Conservation (phyloP, 2,113 vertebrate species). For the Chaetura pelagica region DNA sequence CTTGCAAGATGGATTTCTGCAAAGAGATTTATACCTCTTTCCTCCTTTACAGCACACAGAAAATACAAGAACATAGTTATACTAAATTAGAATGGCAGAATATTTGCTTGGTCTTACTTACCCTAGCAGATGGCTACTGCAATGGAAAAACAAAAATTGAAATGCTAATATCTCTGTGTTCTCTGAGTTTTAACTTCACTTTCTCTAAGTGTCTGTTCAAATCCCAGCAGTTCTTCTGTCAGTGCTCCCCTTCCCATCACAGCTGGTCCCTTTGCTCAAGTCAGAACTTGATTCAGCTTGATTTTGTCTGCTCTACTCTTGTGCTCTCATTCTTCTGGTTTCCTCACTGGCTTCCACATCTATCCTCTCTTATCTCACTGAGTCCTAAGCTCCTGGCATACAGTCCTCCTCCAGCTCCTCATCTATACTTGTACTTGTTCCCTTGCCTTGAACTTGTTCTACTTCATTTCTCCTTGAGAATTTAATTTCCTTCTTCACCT, state of each 20-base stretch:
- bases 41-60: not conserved
- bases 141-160: not conserved
- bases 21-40: not conserved
- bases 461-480: not conserved
- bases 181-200: not conserved
- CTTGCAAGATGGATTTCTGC: not conserved
- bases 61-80: not conserved
- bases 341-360: not conserved
- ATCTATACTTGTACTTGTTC: not conserved
- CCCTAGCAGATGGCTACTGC: not conserved
- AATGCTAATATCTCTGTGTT: slow-evolving; percentile 1
- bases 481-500: not conserved
- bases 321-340: not conserved
- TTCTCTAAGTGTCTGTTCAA: not conserved
- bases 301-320: not conserved
- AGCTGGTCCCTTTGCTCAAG: not conserved
- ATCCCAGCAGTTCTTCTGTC: not conserved
- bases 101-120: slow-evolving; percentile 3
- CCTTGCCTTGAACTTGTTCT: not conserved
- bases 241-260: not conserved
- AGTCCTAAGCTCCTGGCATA: not conserved
- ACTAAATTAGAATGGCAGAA: not conserved
- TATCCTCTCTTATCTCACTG: not conserved
- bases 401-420: not conserved
- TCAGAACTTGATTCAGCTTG: not conserved